Evolutionary conservation across 2,888 invertebrate species (phyloP).

Genomic region (Palloptera scutellata): DNA sequence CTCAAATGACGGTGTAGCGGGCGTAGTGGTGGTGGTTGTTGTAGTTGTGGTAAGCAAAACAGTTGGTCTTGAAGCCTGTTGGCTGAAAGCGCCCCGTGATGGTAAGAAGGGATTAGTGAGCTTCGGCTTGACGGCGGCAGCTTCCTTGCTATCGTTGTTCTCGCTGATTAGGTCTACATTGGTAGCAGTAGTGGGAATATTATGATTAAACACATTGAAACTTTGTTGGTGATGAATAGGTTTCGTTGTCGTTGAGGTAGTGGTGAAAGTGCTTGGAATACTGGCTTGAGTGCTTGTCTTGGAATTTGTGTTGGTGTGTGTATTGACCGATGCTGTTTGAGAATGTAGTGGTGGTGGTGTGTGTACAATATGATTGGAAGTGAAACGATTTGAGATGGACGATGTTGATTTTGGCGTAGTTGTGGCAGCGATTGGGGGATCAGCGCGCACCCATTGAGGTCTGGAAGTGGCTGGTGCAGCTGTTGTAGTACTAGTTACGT

Average conservation of each 20-base stretch:
- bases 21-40: slow-evolving; percentile 41
- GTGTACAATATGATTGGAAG: slow-evolving; percentile 27
- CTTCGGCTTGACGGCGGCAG: slow-evolving; percentile 28
- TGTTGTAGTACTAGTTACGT: slow-evolving; percentile 38
- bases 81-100: slow-evolving; percentile 33
- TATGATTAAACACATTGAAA: slow-evolving; percentile 27
- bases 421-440: slow-evolving; percentile 32
- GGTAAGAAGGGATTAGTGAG: slow-evolving; percentile 38
- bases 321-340: neutral
- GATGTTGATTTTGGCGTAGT: slow-evolving; percentile 31
- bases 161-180: slow-evolving; percentile 36
- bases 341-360: neutral
- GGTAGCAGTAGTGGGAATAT: slow-evolving; percentile 33
- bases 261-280: slow-evolving; percentile 20
- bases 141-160: neutral
- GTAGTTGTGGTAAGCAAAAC: slow-evolving; percentile 27
- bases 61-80: slow-evolving; percentile 19
- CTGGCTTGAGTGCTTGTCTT: slow-evolving; percentile 28
- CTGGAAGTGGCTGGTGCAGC: slow-evolving; percentile 28
- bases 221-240: slow-evolving; percentile 29
- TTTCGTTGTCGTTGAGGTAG: slow-evolving; percentile 28
- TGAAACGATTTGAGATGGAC: slow-evolving; percentile 23
- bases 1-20: slow-evolving; percentile 37
- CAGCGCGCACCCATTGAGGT: slow-evolving; percentile 40
- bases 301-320: slow-evolving; percentile 15